Conservation (phyloP, 37 sponge, comb jelly and placozoan species). For the Petrosia ficiformis region DNA sequence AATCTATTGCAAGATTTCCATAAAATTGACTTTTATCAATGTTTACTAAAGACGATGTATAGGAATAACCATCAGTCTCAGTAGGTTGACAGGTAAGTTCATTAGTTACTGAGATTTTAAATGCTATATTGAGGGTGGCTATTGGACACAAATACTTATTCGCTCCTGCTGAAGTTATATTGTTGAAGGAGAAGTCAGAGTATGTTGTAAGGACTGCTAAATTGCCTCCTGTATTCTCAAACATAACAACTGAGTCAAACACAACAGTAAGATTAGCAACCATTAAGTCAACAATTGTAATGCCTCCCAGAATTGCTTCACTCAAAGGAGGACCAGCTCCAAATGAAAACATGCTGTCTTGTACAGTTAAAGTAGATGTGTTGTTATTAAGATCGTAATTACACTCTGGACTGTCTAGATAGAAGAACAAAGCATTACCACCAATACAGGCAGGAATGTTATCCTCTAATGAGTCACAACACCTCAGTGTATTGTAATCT, state of each 20-base stretch:
- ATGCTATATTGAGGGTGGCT: background rate
- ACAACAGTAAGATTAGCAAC: background rate
- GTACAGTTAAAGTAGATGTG: background rate
- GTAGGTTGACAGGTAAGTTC: background rate
- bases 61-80: background rate
- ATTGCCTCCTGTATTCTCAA: background rate
- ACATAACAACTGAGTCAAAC: background rate
- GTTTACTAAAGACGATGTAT: background rate
- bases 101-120: background rate
- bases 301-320: background rate
- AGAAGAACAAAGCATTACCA: background rate
- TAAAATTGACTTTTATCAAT: background rate
- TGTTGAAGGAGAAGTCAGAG: background rate
- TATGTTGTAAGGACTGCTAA: background rate
- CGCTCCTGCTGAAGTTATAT: background rate
- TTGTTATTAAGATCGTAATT: background rate
- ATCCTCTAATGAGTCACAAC: background rate
- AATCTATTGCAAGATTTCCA: background rate
- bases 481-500: background rate
- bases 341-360: background rate
- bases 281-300: background rate
- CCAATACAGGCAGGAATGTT: background rate
- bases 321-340: background rate
- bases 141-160: background rate
- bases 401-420: background rate